Conservation (phyloP, 2,797 vertebrate species). For the Setipinna tenuifilis region DNA sequence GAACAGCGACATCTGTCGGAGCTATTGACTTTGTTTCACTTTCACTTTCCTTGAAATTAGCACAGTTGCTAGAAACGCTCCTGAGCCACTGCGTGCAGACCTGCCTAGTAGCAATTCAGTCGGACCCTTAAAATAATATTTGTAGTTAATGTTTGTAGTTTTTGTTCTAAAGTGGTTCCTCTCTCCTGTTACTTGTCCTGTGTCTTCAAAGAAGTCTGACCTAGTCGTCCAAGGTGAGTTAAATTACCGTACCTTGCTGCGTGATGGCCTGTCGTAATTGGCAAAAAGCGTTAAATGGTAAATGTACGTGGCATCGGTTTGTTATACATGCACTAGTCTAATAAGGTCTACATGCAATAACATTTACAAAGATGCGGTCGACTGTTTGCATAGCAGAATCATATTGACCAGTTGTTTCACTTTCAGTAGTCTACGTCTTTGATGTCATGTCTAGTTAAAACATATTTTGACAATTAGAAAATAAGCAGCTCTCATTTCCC, state of each 20-base stretch:
- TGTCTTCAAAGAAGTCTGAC: not conserved
- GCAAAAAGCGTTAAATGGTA: too few relatives aligned
- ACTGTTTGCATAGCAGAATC: not conserved
- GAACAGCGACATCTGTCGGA: constrained; percentile 29
- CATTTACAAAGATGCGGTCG: too few relatives aligned
- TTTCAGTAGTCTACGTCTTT: not conserved
- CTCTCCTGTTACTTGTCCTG: constrained; percentile 12
- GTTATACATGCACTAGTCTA: not conserved
- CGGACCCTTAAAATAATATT: too few relatives aligned
- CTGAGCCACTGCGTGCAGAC: not conserved
- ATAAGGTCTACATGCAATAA: too few relatives aligned
- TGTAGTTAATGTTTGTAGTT: not conserved
- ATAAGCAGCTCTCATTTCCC: not conserved
- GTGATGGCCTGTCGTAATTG: not conserved
- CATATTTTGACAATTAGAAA: not conserved
- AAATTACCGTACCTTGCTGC: too few relatives aligned
- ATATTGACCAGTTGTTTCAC: not conserved
- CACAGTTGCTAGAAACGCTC: not conserved
- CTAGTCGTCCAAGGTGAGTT: not conserved
- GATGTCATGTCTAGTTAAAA: not conserved
- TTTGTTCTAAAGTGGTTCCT: not conserved
- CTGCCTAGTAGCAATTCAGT: not conserved
- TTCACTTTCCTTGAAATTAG: constrained; percentile 51
- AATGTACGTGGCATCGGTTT: not conserved
- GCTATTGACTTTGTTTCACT: constrained; percentile 37